A percentile compares a stretch with the other conserved stretches of the same genome.
phyloP scores from a whole-genome alignment of 2,888 invertebrate species.

The Chorisops tibialis region DNA sequence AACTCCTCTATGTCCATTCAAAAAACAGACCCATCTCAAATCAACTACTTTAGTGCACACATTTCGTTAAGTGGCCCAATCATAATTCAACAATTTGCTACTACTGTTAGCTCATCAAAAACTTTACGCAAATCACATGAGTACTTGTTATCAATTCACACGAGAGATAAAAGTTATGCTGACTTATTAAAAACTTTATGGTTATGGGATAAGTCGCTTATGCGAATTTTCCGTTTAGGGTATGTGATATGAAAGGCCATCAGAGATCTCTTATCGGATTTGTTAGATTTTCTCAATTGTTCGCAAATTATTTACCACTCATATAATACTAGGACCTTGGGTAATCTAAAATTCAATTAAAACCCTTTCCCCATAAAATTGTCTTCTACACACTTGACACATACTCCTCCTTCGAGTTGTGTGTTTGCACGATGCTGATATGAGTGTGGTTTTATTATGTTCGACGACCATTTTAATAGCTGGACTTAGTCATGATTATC shows the following conservation, averaged over 20 bases:
- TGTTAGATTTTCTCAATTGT: not conserved
- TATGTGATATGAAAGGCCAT: not conserved
- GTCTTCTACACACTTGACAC: not conserved
- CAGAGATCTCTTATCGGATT: not conserved
- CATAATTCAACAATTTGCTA: too few species aligned
- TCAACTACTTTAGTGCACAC: too few species aligned
- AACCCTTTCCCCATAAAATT: conserved; percentile 10
- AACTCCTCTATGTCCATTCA: too few species aligned
- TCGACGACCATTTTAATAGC: too few species aligned
- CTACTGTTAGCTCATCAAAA: too few species aligned
- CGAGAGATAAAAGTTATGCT: conserved; percentile 13
- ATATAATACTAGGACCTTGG: not conserved
- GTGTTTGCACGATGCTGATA: too few species aligned
- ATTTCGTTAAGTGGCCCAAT: too few species aligned
- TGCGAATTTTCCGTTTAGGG: not conserved
- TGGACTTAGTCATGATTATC: too few species aligned
- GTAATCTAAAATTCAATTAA: conserved; percentile 6
- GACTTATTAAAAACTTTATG: conserved; percentile 17
- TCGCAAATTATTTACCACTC: conserved; percentile 1
- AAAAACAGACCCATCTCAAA: too few species aligned
- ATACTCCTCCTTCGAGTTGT: too few species aligned
- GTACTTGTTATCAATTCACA: conserved; percentile 7
- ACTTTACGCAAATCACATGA: too few species aligned
- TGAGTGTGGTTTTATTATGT: too few species aligned
- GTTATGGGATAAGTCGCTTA: not conserved